Evolutionary conservation across 2,797 vertebrate species (phyloP).

Genomic region (Alfaro cultratus): DNA sequence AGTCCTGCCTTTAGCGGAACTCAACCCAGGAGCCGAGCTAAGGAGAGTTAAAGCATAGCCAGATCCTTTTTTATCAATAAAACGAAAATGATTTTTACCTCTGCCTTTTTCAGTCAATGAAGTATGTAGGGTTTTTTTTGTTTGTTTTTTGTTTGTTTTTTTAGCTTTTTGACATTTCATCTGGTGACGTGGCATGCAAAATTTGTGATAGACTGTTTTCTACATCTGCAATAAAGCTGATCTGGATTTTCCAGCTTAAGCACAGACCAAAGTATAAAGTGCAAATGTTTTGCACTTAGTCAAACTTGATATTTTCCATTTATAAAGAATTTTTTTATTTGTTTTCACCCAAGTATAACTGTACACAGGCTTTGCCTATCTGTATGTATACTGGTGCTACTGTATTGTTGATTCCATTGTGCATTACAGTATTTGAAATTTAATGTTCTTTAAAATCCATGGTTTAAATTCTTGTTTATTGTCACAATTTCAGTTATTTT

Average conservation of each 20-base stretch:
- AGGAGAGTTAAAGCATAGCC: conserved; percentile 53
- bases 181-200: conserved; percentile 60
- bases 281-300: conserved; percentile 73
- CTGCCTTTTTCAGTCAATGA: conserved; percentile 65
- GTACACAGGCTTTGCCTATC: conserved; percentile 64
- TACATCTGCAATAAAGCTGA: conserved; percentile 55
- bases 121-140: conserved; percentile 10
- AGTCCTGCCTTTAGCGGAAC: conserved; percentile 66
- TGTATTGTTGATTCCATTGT: conserved; percentile 62
- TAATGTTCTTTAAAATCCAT: conserved; percentile 56
- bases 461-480: conserved; percentile 61
- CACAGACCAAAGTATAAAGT: conserved; percentile 75
- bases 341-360: conserved; percentile 47
- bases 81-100: conserved; percentile 56
- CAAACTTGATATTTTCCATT: conserved; percentile 61
- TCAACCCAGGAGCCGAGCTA: conserved; percentile 55
- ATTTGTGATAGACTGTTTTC: conserved; percentile 62
- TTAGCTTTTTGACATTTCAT: conserved; percentile 48
- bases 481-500: conserved; percentile 70
- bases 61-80: conserved; percentile 61
- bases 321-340: neutral
- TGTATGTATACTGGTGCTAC: conserved; percentile 87
- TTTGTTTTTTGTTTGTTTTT: conserved; percentile 10
- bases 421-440: conserved; percentile 48
- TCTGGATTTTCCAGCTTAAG: conserved; percentile 63